Evolutionary conservation across 2,113 vertebrate genomes (phyloP).

Genomic region (Elanus axillaris): DNA sequence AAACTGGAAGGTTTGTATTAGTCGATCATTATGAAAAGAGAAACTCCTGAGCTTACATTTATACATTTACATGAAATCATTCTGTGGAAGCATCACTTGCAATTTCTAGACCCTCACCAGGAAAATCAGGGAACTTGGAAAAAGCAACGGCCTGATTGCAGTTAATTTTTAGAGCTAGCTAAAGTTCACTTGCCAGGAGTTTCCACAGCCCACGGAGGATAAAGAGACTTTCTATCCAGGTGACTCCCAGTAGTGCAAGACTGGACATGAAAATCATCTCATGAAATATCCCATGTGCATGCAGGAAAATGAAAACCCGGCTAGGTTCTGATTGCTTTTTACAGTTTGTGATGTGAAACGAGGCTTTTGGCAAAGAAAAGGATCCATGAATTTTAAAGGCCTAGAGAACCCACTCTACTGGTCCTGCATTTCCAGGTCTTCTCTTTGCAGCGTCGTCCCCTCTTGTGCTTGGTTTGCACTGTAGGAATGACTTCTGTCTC

Average conservation of each 20-base stretch:
- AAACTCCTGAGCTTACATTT: not conserved
- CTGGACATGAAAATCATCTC: not conserved
- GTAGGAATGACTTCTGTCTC: not conserved
- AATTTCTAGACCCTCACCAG: not conserved
- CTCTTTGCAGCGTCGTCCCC: accelerated
- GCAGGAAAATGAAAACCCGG: not conserved
- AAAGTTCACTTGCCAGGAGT: not conserved
- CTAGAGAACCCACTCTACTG: not conserved
- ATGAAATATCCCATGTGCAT: accelerated
- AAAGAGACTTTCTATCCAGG: not conserved
- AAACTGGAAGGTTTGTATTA: not conserved
- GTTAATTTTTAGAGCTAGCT: not conserved
- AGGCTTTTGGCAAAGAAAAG: not conserved
- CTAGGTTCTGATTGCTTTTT: not conserved
- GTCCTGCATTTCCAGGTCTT: not conserved
- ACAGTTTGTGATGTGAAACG: not conserved
- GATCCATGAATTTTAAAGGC: not conserved
- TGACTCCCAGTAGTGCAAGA: not conserved
- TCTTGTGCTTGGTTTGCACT: not conserved
- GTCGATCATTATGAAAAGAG: not conserved
- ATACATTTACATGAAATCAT: not conserved
- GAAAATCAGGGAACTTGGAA: not conserved
- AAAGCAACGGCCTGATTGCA: not conserved
- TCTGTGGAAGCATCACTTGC: not conserved
- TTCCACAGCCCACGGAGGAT: not conserved